Percentiles rank a stretch among this genome's conserved stretches.
Evolutionary conservation across 2,888 invertebrate species (phyloP).

Genomic region (Xestia sexstrigata): DNA sequence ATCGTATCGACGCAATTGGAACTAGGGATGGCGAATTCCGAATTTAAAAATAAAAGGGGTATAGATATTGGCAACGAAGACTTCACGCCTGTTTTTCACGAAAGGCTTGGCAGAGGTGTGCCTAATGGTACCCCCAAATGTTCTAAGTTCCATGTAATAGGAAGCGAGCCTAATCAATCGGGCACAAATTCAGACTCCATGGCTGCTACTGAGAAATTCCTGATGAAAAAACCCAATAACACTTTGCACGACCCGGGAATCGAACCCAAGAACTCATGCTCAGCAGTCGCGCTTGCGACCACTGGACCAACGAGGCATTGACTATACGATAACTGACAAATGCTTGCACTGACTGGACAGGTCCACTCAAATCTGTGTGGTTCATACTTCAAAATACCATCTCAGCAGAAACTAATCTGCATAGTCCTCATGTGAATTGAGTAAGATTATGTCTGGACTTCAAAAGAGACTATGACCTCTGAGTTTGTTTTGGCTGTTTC

Average conservation of each 20-base stretch:
- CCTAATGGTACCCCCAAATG: background rate
- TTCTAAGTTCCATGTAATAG: background rate
- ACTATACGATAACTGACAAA: no score
- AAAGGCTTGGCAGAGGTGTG: background rate
- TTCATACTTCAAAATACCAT: no score
- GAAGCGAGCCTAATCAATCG: background rate
- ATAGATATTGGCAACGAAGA: background rate
- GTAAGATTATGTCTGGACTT: no score
- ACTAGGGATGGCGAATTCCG: background rate
- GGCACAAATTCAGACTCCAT: no score
- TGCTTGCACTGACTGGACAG: no score
- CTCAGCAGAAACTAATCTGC: no score
- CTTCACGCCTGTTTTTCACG: background rate
- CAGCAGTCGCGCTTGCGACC: background rate
- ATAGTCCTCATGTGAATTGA: no score
- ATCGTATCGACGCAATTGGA: constrained; percentile 1
- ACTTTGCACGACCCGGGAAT: background rate
- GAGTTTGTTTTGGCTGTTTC: no score
- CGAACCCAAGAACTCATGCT: background rate
- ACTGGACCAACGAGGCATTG: accelerated
- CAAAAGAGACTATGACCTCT: no score
- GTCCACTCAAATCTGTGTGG: no score
- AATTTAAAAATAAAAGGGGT: background rate
- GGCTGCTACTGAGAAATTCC: background rate
- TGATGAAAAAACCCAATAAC: background rate